A percentile compares a stretch with the other conserved stretches of the same genome.
phyloP scores from a whole-genome alignment of 2,888 invertebrate species.

The Orchestes rusci region DNA sequence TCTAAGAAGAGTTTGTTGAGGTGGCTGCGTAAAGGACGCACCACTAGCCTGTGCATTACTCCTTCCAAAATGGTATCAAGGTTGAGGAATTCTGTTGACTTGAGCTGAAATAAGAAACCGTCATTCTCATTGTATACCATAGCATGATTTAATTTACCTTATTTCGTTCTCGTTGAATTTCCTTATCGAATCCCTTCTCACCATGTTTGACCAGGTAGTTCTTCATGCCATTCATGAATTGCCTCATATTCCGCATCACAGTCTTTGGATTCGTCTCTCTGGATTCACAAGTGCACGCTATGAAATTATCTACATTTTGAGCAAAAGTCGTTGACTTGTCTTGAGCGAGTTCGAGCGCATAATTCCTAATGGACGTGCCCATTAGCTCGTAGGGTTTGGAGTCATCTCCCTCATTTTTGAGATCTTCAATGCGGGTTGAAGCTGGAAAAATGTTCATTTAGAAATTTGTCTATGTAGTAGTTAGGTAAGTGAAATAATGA shows the following conservation, averaged over 20 bases:
- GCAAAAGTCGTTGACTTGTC: slow-evolving; percentile 87
- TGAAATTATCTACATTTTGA: slow-evolving; percentile 88
- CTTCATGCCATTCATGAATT: slow-evolving; percentile 98
- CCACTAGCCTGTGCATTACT: slow-evolving; percentile 87
- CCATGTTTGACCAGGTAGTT: slow-evolving; percentile 96
- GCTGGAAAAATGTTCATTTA: slow-evolving; percentile 55
- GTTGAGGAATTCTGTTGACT: slow-evolving; percentile 87
- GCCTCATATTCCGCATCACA: slow-evolving; percentile 85
- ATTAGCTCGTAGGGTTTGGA: slow-evolving; percentile 49
- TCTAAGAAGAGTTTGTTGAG: slow-evolving; percentile 81
- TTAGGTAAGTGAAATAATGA: neutral
- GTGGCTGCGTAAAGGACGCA: slow-evolving; percentile 76
- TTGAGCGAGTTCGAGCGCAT: slow-evolving; percentile 72
- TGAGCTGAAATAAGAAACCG: slow-evolving; percentile 54
- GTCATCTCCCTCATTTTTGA: slow-evolving; percentile 53
- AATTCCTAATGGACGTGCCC: slow-evolving; percentile 68
- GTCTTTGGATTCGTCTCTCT: slow-evolving; percentile 82
- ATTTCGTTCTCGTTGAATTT: slow-evolving; percentile 78
- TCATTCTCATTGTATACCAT: no score
- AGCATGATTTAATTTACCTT: slow-evolving; percentile 58
- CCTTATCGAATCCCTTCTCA: slow-evolving; percentile 84
- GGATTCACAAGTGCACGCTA: slow-evolving; percentile 85
- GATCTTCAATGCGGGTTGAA: slow-evolving; percentile 66
- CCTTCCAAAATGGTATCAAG: slow-evolving; percentile 92
- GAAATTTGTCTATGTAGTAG: slow-evolving; percentile 4